phyloP scores from a whole-genome alignment of 2,113 vertebrate genomes.

The Perca schrenkii region DNA sequence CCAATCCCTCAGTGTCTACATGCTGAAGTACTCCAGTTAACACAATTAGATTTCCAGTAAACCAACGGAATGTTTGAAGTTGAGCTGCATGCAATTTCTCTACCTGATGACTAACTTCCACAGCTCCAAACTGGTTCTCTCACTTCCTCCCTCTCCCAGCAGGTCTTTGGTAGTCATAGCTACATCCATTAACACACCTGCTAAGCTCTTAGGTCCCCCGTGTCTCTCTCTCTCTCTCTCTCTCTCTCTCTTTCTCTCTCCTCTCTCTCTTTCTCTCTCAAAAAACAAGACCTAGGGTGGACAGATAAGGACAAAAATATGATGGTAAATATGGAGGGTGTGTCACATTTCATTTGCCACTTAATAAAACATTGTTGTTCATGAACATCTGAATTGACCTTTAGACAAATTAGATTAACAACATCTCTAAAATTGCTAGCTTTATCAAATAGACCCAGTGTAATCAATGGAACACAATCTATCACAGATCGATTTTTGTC shows the following conservation, averaged over 20 bases:
- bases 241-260: constrained; percentile 1
- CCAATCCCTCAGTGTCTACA: not conserved
- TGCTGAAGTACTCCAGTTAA: not conserved
- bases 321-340: not conserved
- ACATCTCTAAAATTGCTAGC: not conserved
- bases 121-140: constrained; percentile 33
- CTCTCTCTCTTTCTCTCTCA: not conserved
- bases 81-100: not conserved
- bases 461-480: not conserved
- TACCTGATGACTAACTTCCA: constrained; percentile 53
- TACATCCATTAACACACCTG: constrained; percentile 74
- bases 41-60: not conserved
- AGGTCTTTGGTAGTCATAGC: constrained; percentile 69
- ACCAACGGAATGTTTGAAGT: not conserved
- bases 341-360: not conserved
- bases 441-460: not conserved
- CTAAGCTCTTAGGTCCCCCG: constrained; percentile 53
- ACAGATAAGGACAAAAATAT: not conserved
- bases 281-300: not conserved
- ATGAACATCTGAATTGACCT: not conserved
- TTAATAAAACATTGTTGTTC: not conserved
- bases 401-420: not conserved
- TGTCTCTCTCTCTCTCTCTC: not conserved
- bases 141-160: constrained; percentile 65
- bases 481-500: too few species aligned